phyloP scores from a whole-genome alignment of 2,888 invertebrate genomes.

The Heterodera filipjevi region DNA sequence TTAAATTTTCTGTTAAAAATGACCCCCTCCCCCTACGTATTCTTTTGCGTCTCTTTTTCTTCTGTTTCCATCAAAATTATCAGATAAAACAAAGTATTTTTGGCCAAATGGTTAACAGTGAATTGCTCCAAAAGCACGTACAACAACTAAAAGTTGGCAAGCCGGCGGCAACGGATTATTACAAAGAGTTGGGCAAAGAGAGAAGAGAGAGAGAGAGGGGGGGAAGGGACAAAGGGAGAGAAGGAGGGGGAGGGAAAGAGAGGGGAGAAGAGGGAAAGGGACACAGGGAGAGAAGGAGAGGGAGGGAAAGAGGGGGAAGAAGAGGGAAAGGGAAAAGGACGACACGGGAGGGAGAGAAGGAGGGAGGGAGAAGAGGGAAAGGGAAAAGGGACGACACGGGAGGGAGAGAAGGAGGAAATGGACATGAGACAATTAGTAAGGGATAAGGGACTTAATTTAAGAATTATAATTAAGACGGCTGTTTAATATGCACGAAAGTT shows the following conservation, averaged over 20 bases:
- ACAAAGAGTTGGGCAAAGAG: constrained; percentile 45
- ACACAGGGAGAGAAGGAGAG: no score
- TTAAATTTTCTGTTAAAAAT: no score
- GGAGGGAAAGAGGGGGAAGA: no score
- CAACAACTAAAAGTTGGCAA: constrained; percentile 49
- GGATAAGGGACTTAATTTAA: no score
- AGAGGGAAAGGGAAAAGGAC: no score
- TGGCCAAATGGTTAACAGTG: constrained; percentile 50
- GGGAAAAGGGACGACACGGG: not conserved
- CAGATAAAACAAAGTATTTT: not conserved
- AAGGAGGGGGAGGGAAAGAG: not conserved
- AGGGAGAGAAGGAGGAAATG: not conserved
- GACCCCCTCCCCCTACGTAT: not conserved
- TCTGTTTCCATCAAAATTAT: not conserved
- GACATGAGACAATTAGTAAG: no score
- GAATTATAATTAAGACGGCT: no score
- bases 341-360: not conserved
- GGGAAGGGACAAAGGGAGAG: no score
- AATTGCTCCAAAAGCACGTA: constrained; percentile 50
- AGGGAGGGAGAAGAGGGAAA: not conserved
- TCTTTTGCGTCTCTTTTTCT: not conserved
- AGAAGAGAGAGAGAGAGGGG: not conserved
- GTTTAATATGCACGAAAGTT: no score
- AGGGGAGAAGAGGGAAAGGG: not conserved
- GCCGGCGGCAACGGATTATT: constrained; percentile 50